Base-by-base conservation (phyloP, 2,113 vertebrate species). In the Pangasianodon gigas region DNA sequence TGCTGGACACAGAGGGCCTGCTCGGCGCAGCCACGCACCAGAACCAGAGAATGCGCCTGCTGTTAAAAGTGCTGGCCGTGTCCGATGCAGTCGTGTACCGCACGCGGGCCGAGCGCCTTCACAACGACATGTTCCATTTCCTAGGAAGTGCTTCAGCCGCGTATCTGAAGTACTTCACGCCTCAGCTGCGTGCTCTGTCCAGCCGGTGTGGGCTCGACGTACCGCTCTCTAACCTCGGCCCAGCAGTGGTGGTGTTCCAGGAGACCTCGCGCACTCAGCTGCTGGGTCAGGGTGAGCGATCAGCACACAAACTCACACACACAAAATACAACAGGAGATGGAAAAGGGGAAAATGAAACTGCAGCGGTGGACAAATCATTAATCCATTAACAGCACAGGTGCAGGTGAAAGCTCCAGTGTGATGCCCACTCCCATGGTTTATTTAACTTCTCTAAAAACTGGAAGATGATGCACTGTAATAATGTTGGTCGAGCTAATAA, bases 111-210 rank as follows among this genome's bases (percentile, higher is more conserved):
- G 96, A 97, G 94, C 94, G 97, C 52, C 95, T 97, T 71, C 96
- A 97, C 94, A 97, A 96, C 18, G 96, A 97, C 93, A 96, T 97
- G 96, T 97, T 97, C 92, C 93, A 96, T 87, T 97, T 97, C 93
- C 94, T 97, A 60, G 96, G 97, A 89, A 95, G 95, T 1, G 97
- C 96, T 19, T 97, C 97, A 0, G 94, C 92, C n/a, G 97, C 97
- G 82, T 97, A 97, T 89, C 93, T 96, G 90, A 95, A 95, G 89
- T 95, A 96, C 93, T 97, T 97, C 92, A 96, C 96, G 69, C 95
- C 94, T 0, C 96, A 97, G 91, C 95, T 97, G 62, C 93, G 93
- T 3, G 95, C 95, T 60, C 93, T 96, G 21, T 96, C 96, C 21
- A 95, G n/a, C 4, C 96, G 97, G 82, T 97, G 96, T 29, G 95